These are phyloP conservation scores for Helleia helle DNA, from an alignment of 2,888 invertebrate genomes.

Conservation along the genomic window DNA sequence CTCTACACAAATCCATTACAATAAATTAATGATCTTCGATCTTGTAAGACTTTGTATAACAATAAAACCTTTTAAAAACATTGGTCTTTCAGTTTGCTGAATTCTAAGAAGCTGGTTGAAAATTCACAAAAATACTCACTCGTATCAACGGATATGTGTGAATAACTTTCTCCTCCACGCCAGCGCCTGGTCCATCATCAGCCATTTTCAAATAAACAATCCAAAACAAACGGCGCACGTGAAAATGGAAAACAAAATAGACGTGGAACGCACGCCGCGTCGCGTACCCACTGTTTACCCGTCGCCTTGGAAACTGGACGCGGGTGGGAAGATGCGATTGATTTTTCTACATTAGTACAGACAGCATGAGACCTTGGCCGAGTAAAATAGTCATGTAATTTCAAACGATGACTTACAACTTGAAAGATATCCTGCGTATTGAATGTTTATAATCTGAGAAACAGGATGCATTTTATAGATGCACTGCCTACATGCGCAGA, in stretches of 20 bases:
- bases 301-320: slow-evolving; percentile 63
- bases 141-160: slow-evolving; percentile 89
- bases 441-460: too few species aligned
- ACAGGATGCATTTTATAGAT: too few species aligned
- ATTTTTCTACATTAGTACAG: slow-evolving; percentile 47
- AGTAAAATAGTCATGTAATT: too few species aligned
- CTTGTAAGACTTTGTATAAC: too few species aligned
- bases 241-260: slow-evolving; percentile 24
- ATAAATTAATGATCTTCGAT: too few species aligned
- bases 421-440: too few species aligned
- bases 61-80: too few species aligned
- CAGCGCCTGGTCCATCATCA: slow-evolving; percentile 45
- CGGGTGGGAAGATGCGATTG: slow-evolving; percentile 58
- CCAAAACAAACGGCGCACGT: slow-evolving; percentile 23
- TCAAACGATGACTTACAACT: too few species aligned
- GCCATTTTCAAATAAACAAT: slow-evolving; percentile 35
- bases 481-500: too few species aligned
- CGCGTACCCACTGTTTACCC: slow-evolving; percentile 63
- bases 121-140: slow-evolving; percentile 60
- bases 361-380: background rate
- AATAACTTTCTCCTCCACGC: slow-evolving; percentile 77
- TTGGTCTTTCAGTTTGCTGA: too few species aligned
- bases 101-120: too few species aligned
- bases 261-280: slow-evolving; percentile 37
- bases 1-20: too few species aligned